phyloP scores from a whole-genome alignment of 2,113 vertebrate genomes.

The Urocolius indicus region DNA sequence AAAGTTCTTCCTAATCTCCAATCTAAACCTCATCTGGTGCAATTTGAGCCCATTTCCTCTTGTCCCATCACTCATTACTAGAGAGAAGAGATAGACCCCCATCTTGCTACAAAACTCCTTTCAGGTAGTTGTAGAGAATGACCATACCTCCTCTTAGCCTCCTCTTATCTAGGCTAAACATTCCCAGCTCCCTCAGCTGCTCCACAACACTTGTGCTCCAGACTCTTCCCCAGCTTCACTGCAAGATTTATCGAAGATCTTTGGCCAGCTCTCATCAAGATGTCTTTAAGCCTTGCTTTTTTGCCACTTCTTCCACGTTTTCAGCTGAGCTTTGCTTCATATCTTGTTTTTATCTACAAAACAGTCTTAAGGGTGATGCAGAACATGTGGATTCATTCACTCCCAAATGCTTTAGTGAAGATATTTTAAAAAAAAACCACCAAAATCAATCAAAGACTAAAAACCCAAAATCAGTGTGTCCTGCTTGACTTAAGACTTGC shows the following conservation, averaged over 20 bases:
- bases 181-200: no score
- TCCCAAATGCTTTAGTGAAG: not conserved
- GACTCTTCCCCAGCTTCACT: not conserved
- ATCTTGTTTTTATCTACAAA: not conserved
- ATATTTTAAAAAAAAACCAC: not conserved
- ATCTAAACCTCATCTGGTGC: no score
- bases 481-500: not conserved
- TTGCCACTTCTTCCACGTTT: not conserved
- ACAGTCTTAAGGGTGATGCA: not conserved
- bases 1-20: no score
- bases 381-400: not conserved
- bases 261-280: not conserved
- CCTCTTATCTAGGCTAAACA: not conserved
- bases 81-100: no score
- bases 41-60: no score
- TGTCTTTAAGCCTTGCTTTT: not conserved
- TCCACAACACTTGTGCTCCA: no score
- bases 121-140: no score
- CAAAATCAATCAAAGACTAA: not conserved
- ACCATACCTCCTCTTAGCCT: not conserved
- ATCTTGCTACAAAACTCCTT: no score
- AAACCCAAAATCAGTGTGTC: not conserved
- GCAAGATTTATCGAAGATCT: not conserved
- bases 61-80: no score
- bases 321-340: not conserved